Evolutionary conservation across 1,140 invertebrate species (phyloP), one percentile per base, ranked within the genome.

Genomic region (Drosophila tropicalis): DNA sequence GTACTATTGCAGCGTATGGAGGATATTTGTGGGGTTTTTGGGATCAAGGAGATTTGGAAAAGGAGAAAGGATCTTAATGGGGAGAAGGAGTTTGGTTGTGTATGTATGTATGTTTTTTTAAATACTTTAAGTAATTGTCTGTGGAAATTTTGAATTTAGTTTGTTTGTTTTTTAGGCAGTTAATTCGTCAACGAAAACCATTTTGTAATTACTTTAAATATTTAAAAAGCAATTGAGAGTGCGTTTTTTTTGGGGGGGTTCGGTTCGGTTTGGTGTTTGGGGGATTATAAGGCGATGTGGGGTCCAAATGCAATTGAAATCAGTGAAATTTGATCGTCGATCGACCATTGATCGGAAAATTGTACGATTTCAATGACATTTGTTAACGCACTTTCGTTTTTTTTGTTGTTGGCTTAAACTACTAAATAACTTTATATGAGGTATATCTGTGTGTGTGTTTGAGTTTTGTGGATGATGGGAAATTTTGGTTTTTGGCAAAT

Each of bases 1-100:
- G 90, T 91, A 91, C 90, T 91, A 91, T 91, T 91, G 90, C 90
- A 91, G 86, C 89, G 90, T 91, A 90, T 91, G 90, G 90, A 91
- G 90, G 90, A 91, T 72, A 62, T 81, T 78, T 79, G 68, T 61
- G 69, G 67, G 71, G 63, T 34, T 13, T 13, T 7, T 58, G 17
- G 34, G 34, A 36, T 36, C 7, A 51, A 22, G 44, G 44, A 22
- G 13, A 56, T 15, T 5, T 25, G 74, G 64, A 57, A 29, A 10
- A n/a, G 12, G 63, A 58, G 13, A 60, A 62, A 47, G 68, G 54
- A 41, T 72, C 22, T n/a, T 57, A 60, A 51, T 22, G 7, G 40
- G 57, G 44, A 65, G 61, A 72, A 67, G 41, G 29, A 55, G 76
- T 51, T 47, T 56, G 29, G 29, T 5, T 29, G 29, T 29, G 29